Evolutionary conservation across 2,888 invertebrate genomes (phyloP), one percentile per base, ranked within the genome.

Genomic region (Agrotis clavis): DNA sequence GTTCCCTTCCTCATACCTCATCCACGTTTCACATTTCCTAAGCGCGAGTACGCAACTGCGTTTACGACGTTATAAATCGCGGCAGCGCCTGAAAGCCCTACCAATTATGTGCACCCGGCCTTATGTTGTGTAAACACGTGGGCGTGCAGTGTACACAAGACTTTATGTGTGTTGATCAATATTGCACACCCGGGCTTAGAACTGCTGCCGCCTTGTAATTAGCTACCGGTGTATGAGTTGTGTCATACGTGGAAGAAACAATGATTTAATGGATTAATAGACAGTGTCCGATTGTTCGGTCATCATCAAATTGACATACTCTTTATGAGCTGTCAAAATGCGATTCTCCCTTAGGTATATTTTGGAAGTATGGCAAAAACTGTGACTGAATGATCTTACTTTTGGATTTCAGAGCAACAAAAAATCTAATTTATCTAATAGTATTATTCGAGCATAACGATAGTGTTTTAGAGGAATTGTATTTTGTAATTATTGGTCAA

Each of bases 41-140:
- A 80, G 64, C 51, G 67, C 47, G 71, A 54, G 35, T 77, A 66
- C 63, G 77, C 81, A 81, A 71, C 67, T 62, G 45, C 74, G 74
- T 78, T 78, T 78, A 82, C 62, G 41, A 53, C 35, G 69, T 61
- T 67, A 78, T 82, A 78, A 70, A 80, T 80, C 78, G 78, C 62
- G 30, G 60, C 25, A 50, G 61, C 61, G 54, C 72, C 71, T 72
- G 66, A 77, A 81, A 67, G 67, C 79, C 66, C 64, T 63, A 70
- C 54, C 74, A 60, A 82, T 62, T 67, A 77, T 82, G 65, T 66
- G 67, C 51, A 35, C 57, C 35, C 51, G 14, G 60, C 63, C 67
- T 81, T 77, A 71, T 41, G 63, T 77, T 63, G 62, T 63, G 71
- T 66, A 57, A 68, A 63, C 68, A 67, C 18, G 72, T 63, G 78